Base-by-base conservation (phyloP, 1,140 invertebrate genomes). In the Mactra quadrangularis region DNA sequence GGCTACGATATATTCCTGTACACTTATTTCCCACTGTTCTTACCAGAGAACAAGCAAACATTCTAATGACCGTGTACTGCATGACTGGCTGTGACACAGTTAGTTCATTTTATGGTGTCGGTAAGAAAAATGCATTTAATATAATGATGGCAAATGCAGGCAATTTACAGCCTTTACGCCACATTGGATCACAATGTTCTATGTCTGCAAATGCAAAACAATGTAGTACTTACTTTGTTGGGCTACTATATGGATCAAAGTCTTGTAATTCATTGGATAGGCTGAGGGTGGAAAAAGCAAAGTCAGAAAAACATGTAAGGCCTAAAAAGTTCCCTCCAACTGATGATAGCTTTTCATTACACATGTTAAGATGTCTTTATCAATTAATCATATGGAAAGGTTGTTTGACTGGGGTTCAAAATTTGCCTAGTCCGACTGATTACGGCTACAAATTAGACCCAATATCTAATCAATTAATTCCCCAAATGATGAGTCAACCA, bases 121-220 rank as follows among this genome's bases (percentile, higher is more conserved):
- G 71, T 19, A 76, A 76, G 41, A 45, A 50, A 33, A 76, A n/a
- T 41, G 57, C 60, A 15, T 76, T 62, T 33, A 76, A 76, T 19
- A 38, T 38, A n/a, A 29, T 60, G 1, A 75, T 59, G 35, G 3
- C 53, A 53, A 3, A 35, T 15, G 22, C 68, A 15, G 11, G 3
- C 0, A 47, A 45, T 1, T 68, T n/a, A 29, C 35, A 68, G 45
- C 31, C 3, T 2, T 6, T 68, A 4, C n/a, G 41, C 6, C 15
- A 75, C 31, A 19, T 75, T 19, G 60, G n/a, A 45, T 6, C 6
- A 41, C 6, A 41, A 7, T 6, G 15, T 41, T 41, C 15, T 15
- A 7, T 15, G 38, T 7, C 38, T 15, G 6, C 15, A 15, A 15
- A 41, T 6, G 6, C 6, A 6, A 41, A 41, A 41, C 38, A 41